Evolutionary conservation across 2,888 invertebrate genomes (phyloP).

Genomic region (Epirrhoe alternata): DNA sequence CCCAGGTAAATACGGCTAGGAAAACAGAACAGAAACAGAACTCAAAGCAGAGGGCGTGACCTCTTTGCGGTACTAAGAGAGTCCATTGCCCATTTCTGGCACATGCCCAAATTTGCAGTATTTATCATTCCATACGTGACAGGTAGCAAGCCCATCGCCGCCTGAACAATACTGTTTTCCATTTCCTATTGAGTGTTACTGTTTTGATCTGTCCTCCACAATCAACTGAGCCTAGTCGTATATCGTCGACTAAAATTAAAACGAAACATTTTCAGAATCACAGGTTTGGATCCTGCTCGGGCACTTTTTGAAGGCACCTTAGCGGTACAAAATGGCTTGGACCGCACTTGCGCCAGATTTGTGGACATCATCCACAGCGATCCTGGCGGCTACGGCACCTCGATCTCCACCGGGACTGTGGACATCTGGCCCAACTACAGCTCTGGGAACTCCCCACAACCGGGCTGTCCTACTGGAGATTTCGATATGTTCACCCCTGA

Average conservation of each 20-base stretch:
- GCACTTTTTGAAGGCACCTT: slow-evolving; percentile 83
- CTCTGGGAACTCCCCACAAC: slow-evolving; percentile 64
- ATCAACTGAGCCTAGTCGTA: neutral
- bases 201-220: neutral
- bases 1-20: slow-evolving; percentile 56
- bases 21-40: too few relatives aligned
- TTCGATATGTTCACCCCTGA: slow-evolving; percentile 65
- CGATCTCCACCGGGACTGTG: slow-evolving; percentile 76
- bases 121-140: too few relatives aligned
- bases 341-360: slow-evolving; percentile 81
- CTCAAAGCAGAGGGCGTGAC: neutral
- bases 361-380: slow-evolving; percentile 89
- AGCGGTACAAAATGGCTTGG: slow-evolving; percentile 62
- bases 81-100: neutral
- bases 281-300: slow-evolving; percentile 85
- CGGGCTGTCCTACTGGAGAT: slow-evolving; percentile 80
- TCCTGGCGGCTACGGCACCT: slow-evolving; percentile 84
- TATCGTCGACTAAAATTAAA: neutral
- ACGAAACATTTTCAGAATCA: slow-evolving; percentile 69
- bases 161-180: too few relatives aligned
- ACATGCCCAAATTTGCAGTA: neutral
- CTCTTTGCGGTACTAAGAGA: neutral
- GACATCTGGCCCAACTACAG: slow-evolving; percentile 87
- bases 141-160: too few relatives aligned
- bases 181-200: too few relatives aligned